These are phyloP conservation scores for Macrotus californicus DNA, from an alignment of 2,113 vertebrate genomes.

Conservation along the genomic window DNA sequence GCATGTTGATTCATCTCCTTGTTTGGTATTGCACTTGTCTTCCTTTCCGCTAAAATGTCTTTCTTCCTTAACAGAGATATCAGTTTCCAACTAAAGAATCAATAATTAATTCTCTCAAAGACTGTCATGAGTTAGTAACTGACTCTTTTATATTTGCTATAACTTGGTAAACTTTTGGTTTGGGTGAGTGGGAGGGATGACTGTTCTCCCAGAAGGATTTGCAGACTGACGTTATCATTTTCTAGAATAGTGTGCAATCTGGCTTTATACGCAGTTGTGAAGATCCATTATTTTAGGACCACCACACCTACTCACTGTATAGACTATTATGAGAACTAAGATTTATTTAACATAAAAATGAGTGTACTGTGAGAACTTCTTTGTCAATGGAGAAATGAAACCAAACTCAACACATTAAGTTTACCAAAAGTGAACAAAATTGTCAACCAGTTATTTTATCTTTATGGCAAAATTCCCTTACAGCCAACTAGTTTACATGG, in stretches of 20 bases:
- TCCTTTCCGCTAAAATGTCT: background rate
- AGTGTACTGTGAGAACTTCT: background rate
- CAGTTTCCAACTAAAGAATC: background rate
- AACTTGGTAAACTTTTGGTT: background rate
- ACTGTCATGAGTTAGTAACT: background rate
- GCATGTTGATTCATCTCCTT: background rate
- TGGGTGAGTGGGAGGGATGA: background rate
- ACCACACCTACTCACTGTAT: background rate
- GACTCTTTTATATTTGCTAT: background rate
- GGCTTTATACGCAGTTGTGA: background rate
- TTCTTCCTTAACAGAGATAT: background rate
- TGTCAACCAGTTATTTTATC: background rate
- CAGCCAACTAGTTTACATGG: background rate
- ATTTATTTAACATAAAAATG: background rate
- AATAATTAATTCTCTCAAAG: background rate
- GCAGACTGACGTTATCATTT: background rate
- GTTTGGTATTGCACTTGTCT: background rate
- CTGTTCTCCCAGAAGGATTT: background rate
- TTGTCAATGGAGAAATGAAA: background rate
- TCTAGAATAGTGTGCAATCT: background rate
- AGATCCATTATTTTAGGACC: background rate
- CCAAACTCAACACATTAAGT: background rate
- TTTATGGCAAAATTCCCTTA: background rate
- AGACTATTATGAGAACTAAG: background rate
- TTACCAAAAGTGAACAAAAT: background rate